Conservation (phyloP, 2,113 vertebrate species). For the Chaetorhynchus papuensis region DNA sequence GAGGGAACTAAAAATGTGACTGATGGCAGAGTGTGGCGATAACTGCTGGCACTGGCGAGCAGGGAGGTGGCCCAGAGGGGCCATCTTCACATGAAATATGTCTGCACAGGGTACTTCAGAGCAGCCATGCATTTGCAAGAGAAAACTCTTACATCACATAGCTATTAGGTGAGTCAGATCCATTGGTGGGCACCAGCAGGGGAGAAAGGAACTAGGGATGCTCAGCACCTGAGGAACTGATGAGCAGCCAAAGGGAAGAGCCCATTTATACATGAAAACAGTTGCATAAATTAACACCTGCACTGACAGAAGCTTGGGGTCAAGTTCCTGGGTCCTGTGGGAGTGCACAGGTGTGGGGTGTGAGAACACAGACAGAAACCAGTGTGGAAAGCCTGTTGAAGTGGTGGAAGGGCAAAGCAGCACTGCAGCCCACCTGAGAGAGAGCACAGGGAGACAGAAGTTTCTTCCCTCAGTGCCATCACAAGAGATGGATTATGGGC, state of each 20-base stretch:
- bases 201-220: neutral
- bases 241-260: neutral
- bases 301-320: neutral
- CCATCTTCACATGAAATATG: neutral
- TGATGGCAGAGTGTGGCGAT: neutral
- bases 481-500: neutral
- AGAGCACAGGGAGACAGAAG: accelerated
- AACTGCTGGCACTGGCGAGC: neutral
- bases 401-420: neutral
- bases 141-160: neutral
- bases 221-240: neutral
- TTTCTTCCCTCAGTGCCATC: neutral
- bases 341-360: neutral
- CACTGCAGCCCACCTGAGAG: neutral
- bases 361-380: neutral
- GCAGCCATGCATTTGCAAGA: neutral
- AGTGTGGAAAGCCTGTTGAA: neutral
- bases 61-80: neutral
- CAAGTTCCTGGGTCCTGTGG: accelerated
- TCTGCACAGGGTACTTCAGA: neutral
- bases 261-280: neutral
- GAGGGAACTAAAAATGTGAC: neutral
- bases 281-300: neutral
- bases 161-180: neutral
- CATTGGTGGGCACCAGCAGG: neutral